phyloP scores from a whole-genome alignment of 1,140 invertebrate species.

The Leptonema lineaticorne region DNA sequence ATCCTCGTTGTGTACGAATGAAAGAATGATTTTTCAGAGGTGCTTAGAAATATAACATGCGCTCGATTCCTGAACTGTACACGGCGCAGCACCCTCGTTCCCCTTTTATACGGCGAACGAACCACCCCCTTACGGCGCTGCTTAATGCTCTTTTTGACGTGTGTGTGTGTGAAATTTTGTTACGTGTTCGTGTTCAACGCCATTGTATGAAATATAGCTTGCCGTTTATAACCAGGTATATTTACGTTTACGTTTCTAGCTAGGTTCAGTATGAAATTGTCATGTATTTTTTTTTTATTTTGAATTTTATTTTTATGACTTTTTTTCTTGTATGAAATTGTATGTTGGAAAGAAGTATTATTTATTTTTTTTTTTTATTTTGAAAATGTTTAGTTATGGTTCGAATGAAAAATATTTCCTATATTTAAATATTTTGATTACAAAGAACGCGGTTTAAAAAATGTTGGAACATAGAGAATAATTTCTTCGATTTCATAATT shows the following conservation, averaged over 20 bases:
- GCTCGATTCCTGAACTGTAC: not conserved
- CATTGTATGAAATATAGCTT: constrained; percentile 24
- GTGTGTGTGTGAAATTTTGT: no score
- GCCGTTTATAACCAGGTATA: constrained; percentile 27
- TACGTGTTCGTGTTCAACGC: constrained; percentile 20
- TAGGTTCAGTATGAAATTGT: constrained; percentile 4
- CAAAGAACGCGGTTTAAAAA: no score
- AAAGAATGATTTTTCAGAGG: constrained; percentile 22
- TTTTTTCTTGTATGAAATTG: no score
- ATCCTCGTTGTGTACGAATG: constrained; percentile 15
- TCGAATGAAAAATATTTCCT: not conserved
- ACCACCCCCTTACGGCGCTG: not conserved
- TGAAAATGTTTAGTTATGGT: not conserved
- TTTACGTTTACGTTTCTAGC: constrained; percentile 14
- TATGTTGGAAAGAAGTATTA: no score
- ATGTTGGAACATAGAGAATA: no score
- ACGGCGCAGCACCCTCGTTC: not conserved
- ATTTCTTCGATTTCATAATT: no score
- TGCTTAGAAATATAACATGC: constrained; percentile 19
- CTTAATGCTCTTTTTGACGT: constrained; percentile 7
- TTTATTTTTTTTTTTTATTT: no score
- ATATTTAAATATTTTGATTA: not conserved
- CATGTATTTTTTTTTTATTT: not conserved
- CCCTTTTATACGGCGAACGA: no score
- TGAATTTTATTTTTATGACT: no score